These are phyloP conservation scores for Linurgus olivaceus DNA, from an alignment of 2,797 vertebrate species.

Conservation along the genomic window DNA sequence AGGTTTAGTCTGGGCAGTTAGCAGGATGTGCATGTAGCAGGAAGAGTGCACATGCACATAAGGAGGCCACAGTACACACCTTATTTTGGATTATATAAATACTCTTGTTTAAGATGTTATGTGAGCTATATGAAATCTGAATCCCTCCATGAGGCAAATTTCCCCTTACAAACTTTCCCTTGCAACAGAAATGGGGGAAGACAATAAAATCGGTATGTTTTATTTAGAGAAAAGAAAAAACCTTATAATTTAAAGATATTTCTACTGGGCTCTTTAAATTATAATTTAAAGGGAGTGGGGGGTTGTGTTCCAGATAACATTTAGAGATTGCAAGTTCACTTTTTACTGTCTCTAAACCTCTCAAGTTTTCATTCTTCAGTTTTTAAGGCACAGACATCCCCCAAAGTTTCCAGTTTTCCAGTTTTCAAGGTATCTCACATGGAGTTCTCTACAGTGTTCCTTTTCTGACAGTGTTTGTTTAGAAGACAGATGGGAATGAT, in stretches of 20 bases:
- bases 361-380: neutral
- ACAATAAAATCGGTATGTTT: neutral
- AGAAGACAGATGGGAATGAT: neutral
- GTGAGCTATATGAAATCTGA: neutral
- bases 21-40: neutral
- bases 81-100: neutral
- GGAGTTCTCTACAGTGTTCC: conserved; percentile 33
- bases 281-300: neutral
- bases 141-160: conserved; percentile 20
- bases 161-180: neutral
- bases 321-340: neutral
- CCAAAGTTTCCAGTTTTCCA: neutral
- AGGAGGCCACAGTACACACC: neutral
- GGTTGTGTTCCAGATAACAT: neutral
- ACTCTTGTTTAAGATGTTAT: neutral
- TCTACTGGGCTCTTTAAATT: neutral
- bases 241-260: neutral
- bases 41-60: neutral
- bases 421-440: conserved; percentile 17
- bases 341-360: neutral
- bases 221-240: neutral
- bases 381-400: neutral
- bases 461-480: conserved; percentile 28
- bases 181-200: conserved; percentile 3
- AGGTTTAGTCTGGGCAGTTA: conserved; percentile 15